These are phyloP conservation scores for Caenorhabditis sp. DNA, from an alignment of 2,888 invertebrate genomes.

Conservation along the genomic window DNA sequence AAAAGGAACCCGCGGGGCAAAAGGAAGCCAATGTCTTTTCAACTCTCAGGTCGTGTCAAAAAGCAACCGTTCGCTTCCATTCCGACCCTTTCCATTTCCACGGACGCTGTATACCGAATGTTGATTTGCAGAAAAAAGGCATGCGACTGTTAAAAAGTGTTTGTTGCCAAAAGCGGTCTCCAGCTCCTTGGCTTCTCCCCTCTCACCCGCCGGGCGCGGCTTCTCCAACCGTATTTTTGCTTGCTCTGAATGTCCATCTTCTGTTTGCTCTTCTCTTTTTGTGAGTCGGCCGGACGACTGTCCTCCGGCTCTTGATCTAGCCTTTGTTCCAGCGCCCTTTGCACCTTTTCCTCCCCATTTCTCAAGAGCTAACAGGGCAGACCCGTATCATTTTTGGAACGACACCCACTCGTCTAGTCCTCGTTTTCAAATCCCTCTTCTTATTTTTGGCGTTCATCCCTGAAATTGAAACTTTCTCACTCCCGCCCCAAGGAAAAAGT, in stretches of 20 bases:
- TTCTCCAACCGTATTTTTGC: constrained; percentile 18
- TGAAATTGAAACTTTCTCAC: not conserved
- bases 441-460: constrained; percentile 20
- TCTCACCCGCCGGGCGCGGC: constrained; percentile 25
- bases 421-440: constrained; percentile 17
- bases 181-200: constrained; percentile 24
- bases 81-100: constrained; percentile 19
- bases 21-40: constrained; percentile 54
- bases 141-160: constrained; percentile 51
- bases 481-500: too few relatives aligned
- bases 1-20: constrained; percentile 49
- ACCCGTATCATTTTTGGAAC: constrained; percentile 58
- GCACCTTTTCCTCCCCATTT: constrained; percentile 51
- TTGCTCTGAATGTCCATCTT: constrained; percentile 45
- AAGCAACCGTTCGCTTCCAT: constrained; percentile 34
- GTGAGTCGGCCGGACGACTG: constrained; percentile 42
- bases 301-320: constrained; percentile 56
- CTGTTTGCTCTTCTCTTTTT: constrained; percentile 65
- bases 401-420: constrained; percentile 43
- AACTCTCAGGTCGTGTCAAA: constrained; percentile 58
- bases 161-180: constrained; percentile 56
- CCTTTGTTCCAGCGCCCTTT: constrained; percentile 63
- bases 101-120: constrained; percentile 10
- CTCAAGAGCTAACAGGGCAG: constrained; percentile 53
- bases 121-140: constrained; percentile 40